These are phyloP conservation scores for Urocynchramus pylzowi DNA, from an alignment of 2,113 vertebrate genomes.

Conservation along the genomic window DNA sequence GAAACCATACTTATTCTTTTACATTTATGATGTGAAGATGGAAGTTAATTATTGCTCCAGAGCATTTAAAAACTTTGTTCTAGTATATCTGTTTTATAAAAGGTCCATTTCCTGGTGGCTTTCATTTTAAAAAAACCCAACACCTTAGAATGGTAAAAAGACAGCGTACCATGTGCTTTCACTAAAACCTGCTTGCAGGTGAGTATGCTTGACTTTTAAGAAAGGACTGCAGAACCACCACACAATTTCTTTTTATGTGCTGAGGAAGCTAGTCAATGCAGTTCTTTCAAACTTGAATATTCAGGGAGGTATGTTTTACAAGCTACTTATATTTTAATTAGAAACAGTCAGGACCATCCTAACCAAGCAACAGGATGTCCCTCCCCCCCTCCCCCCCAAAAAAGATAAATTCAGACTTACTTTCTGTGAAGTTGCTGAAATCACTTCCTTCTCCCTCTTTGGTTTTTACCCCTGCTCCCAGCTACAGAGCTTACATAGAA, in stretches of 20 bases:
- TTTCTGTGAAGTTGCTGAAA: not conserved
- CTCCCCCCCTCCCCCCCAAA: accelerated
- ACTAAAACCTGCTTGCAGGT: not conserved
- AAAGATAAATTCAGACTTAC: not conserved
- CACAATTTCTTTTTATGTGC: not conserved
- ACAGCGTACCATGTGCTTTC: not conserved
- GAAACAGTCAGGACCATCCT: not conserved
- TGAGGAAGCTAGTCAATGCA: not conserved
- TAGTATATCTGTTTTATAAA: not conserved
- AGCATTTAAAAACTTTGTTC: not conserved
- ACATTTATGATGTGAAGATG: not conserved
- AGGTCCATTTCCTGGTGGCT: not conserved
- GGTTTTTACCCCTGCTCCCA: not conserved
- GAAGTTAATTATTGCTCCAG: not conserved
- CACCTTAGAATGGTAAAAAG: not conserved
- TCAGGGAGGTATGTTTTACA: not conserved
- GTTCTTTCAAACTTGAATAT: not conserved
- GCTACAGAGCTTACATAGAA: not conserved
- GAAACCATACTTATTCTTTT: not conserved
- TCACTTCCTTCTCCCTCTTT: not conserved
- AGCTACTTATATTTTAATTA: not conserved
- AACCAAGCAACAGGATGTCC: not conserved
- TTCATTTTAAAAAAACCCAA: not conserved
- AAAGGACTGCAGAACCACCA: accelerated
- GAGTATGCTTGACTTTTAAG: not conserved